A percentile compares a stretch with the other conserved stretches of the same genome.
phyloP scores from a whole-genome alignment of 2,888 invertebrate genomes.

The Tetheella fluctuosa region DNA sequence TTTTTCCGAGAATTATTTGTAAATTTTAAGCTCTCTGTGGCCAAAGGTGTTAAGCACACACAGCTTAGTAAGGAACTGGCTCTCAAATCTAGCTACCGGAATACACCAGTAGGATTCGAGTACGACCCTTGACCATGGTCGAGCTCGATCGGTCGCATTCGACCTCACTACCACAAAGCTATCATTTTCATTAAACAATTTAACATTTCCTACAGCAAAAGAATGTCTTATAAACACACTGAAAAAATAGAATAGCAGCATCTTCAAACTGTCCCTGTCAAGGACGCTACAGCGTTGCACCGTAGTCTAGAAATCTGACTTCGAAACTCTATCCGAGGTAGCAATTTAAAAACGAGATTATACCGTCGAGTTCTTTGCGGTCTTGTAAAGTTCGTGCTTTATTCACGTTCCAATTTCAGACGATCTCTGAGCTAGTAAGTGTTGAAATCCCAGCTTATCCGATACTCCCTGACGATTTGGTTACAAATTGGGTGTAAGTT shows the following conservation, averaged over 20 bases:
- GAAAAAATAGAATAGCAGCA: constrained; percentile 2
- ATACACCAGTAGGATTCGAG: too few species aligned
- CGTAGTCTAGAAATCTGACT: neutral
- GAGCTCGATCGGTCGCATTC: too few species aligned
- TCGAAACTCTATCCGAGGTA: neutral
- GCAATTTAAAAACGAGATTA: neutral
- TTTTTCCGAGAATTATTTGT: too few species aligned
- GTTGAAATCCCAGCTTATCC: neutral
- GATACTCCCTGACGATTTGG: neutral
- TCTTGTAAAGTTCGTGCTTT: neutral
- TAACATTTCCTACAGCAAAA: too few species aligned
- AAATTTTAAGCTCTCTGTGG: too few species aligned
- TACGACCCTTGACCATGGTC: too few species aligned
- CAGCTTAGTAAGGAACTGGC: too few species aligned
- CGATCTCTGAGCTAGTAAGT: neutral
- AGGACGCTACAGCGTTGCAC: neutral
- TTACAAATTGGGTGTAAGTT: neutral
- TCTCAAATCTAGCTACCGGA: too few species aligned
- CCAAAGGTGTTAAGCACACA: too few species aligned
- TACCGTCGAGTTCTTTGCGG: neutral
- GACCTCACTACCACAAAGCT: too few species aligned
- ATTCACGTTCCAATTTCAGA: neutral
- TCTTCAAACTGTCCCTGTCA: neutral
- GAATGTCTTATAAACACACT: too few species aligned
- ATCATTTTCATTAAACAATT: too few species aligned